Evolutionary conservation across 2,888 invertebrate species (phyloP).

Genomic region (Caenorhabditis uteleia): DNA sequence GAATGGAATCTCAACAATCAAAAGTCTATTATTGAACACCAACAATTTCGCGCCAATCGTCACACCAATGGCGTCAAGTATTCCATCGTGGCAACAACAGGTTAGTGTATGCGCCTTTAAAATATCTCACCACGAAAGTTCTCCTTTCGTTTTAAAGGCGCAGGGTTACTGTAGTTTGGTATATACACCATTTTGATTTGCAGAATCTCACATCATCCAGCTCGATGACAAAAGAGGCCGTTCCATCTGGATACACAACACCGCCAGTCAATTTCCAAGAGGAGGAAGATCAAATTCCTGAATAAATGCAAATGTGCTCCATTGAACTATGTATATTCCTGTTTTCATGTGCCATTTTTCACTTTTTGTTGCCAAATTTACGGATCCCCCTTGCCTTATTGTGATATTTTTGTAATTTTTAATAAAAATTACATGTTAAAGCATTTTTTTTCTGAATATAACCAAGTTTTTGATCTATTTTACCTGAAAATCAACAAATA

Average conservation of each 20-base stretch:
- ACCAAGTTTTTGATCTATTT: background rate
- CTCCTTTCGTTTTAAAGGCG: no score
- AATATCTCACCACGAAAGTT: no score
- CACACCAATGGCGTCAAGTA: constrained; percentile 33
- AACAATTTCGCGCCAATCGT: constrained; percentile 63
- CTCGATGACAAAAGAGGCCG: constrained; percentile 18
- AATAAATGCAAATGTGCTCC: background rate
- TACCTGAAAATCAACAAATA: background rate
- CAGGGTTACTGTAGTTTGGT: no score
- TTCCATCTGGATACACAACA: constrained; percentile 35
- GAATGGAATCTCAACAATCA: constrained; percentile 50
- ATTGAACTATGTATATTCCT: background rate
- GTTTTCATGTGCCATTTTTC: background rate
- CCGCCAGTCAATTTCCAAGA: constrained; percentile 42
- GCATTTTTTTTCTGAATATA: background rate
- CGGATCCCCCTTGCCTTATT: no score
- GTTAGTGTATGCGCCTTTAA: background rate
- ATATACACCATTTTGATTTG: no score
- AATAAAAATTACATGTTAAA: no score
- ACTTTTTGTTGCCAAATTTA: background rate
- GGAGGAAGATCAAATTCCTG: background rate
- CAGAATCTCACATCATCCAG: constrained; percentile 7
- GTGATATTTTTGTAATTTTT: no score
- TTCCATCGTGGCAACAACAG: constrained; percentile 53
- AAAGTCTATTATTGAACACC: constrained; percentile 56